Percentiles rank a stretch among this genome's conserved stretches.
These are phyloP conservation scores for Mastomys coucha DNA, from an alignment of 2,113 vertebrate species.

Conservation along the genomic window DNA sequence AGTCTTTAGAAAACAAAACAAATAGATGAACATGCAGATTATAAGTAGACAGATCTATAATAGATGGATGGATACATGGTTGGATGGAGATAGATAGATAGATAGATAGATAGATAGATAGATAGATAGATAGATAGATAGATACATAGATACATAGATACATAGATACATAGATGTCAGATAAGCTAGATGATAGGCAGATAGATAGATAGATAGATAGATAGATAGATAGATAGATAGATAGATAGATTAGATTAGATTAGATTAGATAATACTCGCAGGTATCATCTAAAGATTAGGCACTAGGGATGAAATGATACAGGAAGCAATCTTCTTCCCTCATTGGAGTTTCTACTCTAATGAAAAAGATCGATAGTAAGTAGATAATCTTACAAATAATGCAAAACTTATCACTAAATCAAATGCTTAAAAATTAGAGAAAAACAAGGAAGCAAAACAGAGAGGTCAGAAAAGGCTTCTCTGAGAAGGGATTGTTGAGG, in stretches of 20 bases:
- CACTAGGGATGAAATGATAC: background rate
- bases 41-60: background rate
- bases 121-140: too few species aligned
- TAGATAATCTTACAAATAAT: slow-evolving; percentile 6
- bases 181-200: background rate
- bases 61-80: background rate
- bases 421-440: background rate
- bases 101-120: too few species aligned
- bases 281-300: background rate
- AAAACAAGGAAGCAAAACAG: background rate
- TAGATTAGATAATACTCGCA: background rate
- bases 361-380: background rate
- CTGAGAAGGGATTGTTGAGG: background rate
- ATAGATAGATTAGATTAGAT: too few species aligned
- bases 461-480: background rate
- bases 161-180: background rate
- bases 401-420: slow-evolving; percentile 2
- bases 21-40: background rate
- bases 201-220: background rate
- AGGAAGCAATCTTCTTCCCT: background rate
- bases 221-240: background rate
- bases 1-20: slow-evolving; percentile 2
- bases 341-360: background rate
- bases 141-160: background rate
- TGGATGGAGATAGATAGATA: too few species aligned